These are phyloP conservation scores for Dolichopus griseipennis DNA, from an alignment of 2,888 invertebrate species.

Conservation along the genomic window DNA sequence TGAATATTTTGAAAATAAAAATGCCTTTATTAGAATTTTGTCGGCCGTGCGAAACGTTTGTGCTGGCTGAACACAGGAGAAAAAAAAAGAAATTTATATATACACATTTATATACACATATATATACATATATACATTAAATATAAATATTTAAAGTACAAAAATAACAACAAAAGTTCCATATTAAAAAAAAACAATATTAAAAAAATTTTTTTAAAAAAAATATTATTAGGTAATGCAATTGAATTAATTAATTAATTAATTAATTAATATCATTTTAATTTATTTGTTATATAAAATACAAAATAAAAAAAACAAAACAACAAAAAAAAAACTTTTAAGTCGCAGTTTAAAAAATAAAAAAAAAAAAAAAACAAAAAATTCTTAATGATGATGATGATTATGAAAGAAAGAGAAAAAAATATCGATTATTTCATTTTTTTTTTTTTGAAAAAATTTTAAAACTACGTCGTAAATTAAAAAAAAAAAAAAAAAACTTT, in stretches of 20 bases:
- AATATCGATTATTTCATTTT: slow-evolving; percentile 4
- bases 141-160: too few relatives aligned
- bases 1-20: not conserved
- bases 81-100: too few relatives aligned
- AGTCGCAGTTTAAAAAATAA: not conserved
- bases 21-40: slow-evolving; percentile 1
- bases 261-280: too few relatives aligned
- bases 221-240: not conserved
- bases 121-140: too few relatives aligned
- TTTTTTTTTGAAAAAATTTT: not conserved
- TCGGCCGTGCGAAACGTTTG: slow-evolving; percentile 1
- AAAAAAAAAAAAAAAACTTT: too few relatives aligned
- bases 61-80: not conserved
- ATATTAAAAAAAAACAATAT: not conserved
- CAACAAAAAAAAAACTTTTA: not conserved
- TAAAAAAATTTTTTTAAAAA: too few relatives aligned
- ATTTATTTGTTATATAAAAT: not conserved
- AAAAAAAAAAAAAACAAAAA: not conserved
- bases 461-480: not conserved
- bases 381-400: too few relatives aligned
- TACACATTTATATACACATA: too few relatives aligned
- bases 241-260: not conserved
- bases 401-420: not conserved
- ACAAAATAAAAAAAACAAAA: not conserved
- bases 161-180: not conserved